A percentile compares a stretch with the other conserved stretches of the same genome.
Evolutionary conservation across 2,797 vertebrate species (phyloP).

Genomic region (Rhodeus uyekii): DNA sequence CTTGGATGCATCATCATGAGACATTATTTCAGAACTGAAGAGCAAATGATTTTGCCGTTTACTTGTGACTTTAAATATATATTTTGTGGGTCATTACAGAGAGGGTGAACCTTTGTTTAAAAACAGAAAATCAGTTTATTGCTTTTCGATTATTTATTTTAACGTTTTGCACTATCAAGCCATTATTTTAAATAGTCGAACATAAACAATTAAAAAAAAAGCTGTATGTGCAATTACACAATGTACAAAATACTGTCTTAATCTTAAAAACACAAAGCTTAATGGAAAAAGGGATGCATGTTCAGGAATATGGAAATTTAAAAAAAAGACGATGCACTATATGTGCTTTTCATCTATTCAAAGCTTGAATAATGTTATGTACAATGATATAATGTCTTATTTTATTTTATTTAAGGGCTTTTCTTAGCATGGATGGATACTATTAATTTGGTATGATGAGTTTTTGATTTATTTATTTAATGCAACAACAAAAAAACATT

Average conservation of each 20-base stretch:
- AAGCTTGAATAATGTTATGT: background rate
- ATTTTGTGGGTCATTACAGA: slow-evolving; percentile 10
- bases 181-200: background rate
- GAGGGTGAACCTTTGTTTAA: background rate
- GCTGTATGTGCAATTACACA: background rate
- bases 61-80: background rate
- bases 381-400: background rate
- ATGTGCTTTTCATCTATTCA: background rate
- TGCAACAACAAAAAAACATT: background rate
- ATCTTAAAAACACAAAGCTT: background rate
- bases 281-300: background rate
- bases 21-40: slow-evolving; percentile 19
- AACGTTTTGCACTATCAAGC: background rate
- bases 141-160: background rate
- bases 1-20: slow-evolving; percentile 33
- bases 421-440: background rate
- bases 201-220: background rate
- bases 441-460: background rate
- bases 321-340: background rate
- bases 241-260: background rate
- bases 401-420: background rate
- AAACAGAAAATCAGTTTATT: background rate
- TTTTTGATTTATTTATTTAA: background rate
- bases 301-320: background rate
- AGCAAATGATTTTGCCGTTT: slow-evolving; percentile 13